Evolutionary conservation across 2,888 invertebrate species (phyloP), one percentile per base, ranked within the genome.

Genomic region (Molanna angustata): DNA sequence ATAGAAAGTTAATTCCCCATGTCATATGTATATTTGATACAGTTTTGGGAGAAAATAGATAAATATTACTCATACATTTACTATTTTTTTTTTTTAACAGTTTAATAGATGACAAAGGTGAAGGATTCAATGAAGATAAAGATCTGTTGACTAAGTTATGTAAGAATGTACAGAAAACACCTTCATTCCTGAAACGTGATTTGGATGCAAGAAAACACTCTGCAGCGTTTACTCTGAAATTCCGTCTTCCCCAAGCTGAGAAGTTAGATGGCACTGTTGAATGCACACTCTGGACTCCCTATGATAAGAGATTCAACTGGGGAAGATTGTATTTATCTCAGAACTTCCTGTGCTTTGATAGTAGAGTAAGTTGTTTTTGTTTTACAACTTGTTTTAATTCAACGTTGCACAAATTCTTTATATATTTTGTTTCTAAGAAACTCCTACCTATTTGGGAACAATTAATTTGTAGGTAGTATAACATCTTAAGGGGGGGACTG

Each of bases 291-390:
- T 94, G 94, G 88, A 95, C 97, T 1, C 96, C 97, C 0, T 98
- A 92, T 68, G 91, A 94, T 67, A 95, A 95, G 68, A 84, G 85
- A 61, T 88, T 91, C 67, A 89, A 90, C 51, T 83, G 85, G 76
- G 98, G 98, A 13, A 82, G 87, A 60, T 77, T 99, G 64, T 98
- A 89, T 70, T 74, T 99, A 43, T 97, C 97, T 0, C 88, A 90
- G 65, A 94, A 92, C 74, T 99, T 94, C 69, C 82, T 97, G 64
- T 98, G 98, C 70, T 99, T 97, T 69, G 90, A 91, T 66, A 97
- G 97, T 71, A 84, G 91, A 77, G 95, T 96, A 67, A 80, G 45
- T 40, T 19, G 32, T 6, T 7, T 27, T 27, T 27, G n/a, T n/a
- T n/a, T n/a, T n/a, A n/a, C n/a, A n/a, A n/a, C n/a, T n/a, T n/a